A percentile compares a stretch with the other conserved stretches of the same genome.
phyloP scores from a whole-genome alignment of 2,888 invertebrate species.

The Calliphora vomitoria region DNA sequence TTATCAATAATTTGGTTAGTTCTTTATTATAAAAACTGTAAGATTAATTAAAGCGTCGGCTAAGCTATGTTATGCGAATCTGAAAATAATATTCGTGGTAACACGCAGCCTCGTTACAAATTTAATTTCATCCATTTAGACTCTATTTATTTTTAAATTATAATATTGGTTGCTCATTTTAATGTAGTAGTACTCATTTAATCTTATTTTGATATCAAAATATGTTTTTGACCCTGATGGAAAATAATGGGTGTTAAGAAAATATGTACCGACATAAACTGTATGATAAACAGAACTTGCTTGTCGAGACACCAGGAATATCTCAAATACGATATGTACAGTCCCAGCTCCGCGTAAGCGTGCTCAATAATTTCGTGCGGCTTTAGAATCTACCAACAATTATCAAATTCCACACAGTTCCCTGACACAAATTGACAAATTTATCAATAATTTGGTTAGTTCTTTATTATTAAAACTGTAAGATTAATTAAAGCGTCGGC shows the following conservation, averaged over 20 bases:
- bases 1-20: slow-evolving; percentile 57
- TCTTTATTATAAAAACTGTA: slow-evolving; percentile 78
- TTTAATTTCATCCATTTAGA: neutral
- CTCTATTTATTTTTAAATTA: too few relatives aligned
- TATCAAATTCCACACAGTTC: slow-evolving; percentile 54
- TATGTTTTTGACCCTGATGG: too few relatives aligned
- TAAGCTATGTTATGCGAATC: slow-evolving; percentile 84
- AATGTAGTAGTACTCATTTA: too few relatives aligned
- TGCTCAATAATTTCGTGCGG: slow-evolving; percentile 79
- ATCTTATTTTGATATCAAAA: too few relatives aligned
- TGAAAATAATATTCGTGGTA: slow-evolving; percentile 79
- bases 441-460: slow-evolving; percentile 57
- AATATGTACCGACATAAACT: too few relatives aligned
- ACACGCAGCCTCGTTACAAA: slow-evolving; percentile 84
- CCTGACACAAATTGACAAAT: slow-evolving; percentile 68
- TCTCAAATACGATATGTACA: neutral
- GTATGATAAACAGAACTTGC: too few relatives aligned
- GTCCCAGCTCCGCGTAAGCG: slow-evolving; percentile 79
- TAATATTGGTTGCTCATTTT: too few relatives aligned
- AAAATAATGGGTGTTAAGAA: too few relatives aligned
- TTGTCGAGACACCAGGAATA: too few relatives aligned
- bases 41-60: slow-evolving; percentile 82
- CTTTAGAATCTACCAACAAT: slow-evolving; percentile 76
- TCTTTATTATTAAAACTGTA: slow-evolving; percentile 78
- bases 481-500: slow-evolving; percentile 82